phyloP scores from a whole-genome alignment of 2,888 invertebrate genomes.

The Tachina grossa region DNA sequence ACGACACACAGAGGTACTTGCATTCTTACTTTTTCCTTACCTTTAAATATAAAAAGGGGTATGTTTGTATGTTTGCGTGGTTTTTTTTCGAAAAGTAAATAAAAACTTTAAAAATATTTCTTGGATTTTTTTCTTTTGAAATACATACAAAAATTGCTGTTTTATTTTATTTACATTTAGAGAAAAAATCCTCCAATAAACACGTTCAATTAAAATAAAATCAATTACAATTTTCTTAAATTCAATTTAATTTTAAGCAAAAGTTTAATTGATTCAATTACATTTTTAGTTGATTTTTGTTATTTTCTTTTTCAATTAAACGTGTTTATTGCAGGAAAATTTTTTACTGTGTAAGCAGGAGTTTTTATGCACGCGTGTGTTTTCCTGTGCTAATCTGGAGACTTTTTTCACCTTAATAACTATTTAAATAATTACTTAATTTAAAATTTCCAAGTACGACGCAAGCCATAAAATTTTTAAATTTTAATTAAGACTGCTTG shows the following conservation, averaged over 20 bases:
- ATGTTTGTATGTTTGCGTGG: neutral
- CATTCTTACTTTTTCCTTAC: neutral
- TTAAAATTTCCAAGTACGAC: neutral
- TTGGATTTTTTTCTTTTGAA: slow-evolving; percentile 24
- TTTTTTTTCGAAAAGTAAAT: slow-evolving; percentile 33
- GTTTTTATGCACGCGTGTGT: neutral
- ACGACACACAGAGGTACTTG: neutral
- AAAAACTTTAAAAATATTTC: slow-evolving; percentile 19
- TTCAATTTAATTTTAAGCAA: too few species aligned
- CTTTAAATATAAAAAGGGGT: slow-evolving; percentile 1
- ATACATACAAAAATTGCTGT: too few species aligned
- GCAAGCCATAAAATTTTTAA: neutral
- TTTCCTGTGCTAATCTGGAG: neutral
- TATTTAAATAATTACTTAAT: slow-evolving; percentile 55
- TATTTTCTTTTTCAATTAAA: too few species aligned
- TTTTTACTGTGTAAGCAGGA: too few species aligned
- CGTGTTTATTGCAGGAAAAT: too few species aligned
- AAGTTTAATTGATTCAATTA: too few species aligned
- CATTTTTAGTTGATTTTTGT: too few species aligned
- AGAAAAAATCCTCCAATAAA: too few species aligned
- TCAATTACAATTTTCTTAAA: too few species aligned
- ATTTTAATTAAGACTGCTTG: neutral
- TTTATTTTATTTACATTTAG: too few species aligned
- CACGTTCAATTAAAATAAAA: too few species aligned
- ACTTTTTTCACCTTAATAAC: slow-evolving; percentile 10